Evolutionary conservation across 2,797 vertebrate genomes (phyloP).

Genomic region (Antrozous pallidus): DNA sequence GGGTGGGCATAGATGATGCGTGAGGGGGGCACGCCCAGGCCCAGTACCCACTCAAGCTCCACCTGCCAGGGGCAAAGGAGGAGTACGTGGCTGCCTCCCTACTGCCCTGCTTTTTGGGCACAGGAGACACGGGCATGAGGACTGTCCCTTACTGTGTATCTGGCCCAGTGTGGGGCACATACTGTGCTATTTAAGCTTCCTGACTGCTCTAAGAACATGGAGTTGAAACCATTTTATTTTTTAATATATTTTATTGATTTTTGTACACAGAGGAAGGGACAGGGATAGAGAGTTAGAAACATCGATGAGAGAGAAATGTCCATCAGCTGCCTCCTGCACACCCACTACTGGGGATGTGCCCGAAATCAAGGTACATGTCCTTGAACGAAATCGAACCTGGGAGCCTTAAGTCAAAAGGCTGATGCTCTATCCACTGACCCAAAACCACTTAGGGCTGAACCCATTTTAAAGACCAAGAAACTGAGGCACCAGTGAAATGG

Average conservation of each 20-base stretch:
- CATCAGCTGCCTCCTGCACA: too few relatives aligned
- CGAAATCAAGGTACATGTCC: too few relatives aligned
- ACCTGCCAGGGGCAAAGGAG: constrained; percentile 55
- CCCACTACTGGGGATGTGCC: too few relatives aligned
- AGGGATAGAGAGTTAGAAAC: too few relatives aligned
- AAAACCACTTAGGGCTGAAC: background rate
- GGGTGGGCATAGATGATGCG: constrained; percentile 74
- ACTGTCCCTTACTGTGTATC: background rate
- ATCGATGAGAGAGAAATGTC: too few relatives aligned
- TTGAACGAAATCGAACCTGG: too few relatives aligned
- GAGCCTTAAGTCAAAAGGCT: too few relatives aligned
- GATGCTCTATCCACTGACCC: too few relatives aligned
- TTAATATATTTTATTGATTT: too few relatives aligned
- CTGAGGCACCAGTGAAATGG: background rate
- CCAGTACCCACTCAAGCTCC: constrained; percentile 72
- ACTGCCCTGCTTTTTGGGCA: background rate
- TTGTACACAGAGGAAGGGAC: too few relatives aligned
- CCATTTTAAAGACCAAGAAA: background rate
- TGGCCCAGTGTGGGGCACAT: background rate
- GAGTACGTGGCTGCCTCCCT: background rate
- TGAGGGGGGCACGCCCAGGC: constrained; percentile 62
- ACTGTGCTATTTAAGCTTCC: background rate
- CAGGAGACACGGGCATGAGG: background rate
- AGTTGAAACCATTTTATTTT: too few relatives aligned
- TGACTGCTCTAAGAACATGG: background rate